Evolutionary conservation across 2,888 invertebrate genomes (phyloP), one percentile per base, ranked within the genome.

Genomic region (Spilarctia lutea): DNA sequence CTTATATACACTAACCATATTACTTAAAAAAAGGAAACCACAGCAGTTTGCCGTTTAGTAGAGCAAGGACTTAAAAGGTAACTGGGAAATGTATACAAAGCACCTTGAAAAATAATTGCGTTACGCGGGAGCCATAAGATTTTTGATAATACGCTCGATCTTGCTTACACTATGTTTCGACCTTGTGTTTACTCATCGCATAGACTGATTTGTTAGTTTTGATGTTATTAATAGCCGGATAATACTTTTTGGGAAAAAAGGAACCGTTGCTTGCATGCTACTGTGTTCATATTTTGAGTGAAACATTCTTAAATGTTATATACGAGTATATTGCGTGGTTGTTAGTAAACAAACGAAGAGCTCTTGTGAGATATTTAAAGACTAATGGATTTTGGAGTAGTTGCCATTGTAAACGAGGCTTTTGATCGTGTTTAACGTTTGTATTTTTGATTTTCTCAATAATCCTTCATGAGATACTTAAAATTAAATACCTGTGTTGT

Each of bases 301-400:
- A 1, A 63, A 30, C 63, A 30, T 63, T 63, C 63, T 70, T 20
- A 18, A 70, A 81, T 77, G 80, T 68, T 42, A 83, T 76, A 80
- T 74, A 72, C n/a, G n/a, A n/a, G n/a, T n/a, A n/a, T 79, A 75
- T 74, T 75, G 70, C 77, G 39, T 76, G 75, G 76, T 74, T 75
- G 75, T 63, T 67, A 78, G 75, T 73, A 80, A 73, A 78, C 74
- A 78, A 75, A 80, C 75, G 71, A 72, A 79, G 79, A 70, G 77
- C 73, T 72, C 77, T 77, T 80, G 71, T 77, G 70, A 80, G 68
- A 80, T 81, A 83, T 75, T 71, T 75, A 74, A 75, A 81, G 74
- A 76, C 75, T 83, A 86, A 85, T 84, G 83, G 81, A 75, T 79
- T 27, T 83, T 79, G 33, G 67, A 82, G 77, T 79, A 80, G 79